Conservation (phyloP, 2,888 invertebrate species). For the Heterodera filipjevi region DNA sequence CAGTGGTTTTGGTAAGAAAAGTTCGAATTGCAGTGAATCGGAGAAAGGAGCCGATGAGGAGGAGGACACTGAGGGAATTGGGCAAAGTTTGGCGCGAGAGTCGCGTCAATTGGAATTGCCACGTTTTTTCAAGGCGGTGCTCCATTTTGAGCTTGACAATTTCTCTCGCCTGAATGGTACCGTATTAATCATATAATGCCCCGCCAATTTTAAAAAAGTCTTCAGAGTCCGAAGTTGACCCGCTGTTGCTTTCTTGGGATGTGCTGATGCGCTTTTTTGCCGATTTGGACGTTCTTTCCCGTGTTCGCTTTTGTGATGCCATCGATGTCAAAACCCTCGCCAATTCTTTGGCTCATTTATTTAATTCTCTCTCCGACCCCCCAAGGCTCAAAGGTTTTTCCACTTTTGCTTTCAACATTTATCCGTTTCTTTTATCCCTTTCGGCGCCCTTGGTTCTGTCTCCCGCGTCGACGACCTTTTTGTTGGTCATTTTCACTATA, state of each 20-base stretch:
- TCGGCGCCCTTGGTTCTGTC: neutral
- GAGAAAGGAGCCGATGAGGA: neutral
- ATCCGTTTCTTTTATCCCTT: no score
- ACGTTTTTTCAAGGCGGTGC: neutral
- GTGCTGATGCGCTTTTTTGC: constrained; percentile 35
- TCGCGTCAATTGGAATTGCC: neutral
- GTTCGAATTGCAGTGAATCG: neutral
- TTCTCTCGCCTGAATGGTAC: neutral
- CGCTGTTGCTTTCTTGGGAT: constrained; percentile 36
- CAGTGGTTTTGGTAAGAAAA: neutral
- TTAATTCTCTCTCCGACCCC: constrained; percentile 28
- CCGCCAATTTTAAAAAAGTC: neutral
- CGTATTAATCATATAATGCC: neutral
- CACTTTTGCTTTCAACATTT: no score
- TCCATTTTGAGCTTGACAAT: neutral
- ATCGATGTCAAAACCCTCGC: constrained; percentile 18
- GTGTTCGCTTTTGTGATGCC: constrained; percentile 37
- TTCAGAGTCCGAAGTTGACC: constrained; percentile 1
- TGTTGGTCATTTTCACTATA: neutral
- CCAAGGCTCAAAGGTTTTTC: constrained; percentile 21
- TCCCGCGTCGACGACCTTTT: neutral
- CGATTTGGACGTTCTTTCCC: constrained; percentile 35
- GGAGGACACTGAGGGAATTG: neutral
- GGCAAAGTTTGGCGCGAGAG: neutral
- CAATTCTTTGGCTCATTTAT: constrained; percentile 23